Conservation (phyloP, 2,888 invertebrate genomes). For the Yponomeuta sedellus region DNA sequence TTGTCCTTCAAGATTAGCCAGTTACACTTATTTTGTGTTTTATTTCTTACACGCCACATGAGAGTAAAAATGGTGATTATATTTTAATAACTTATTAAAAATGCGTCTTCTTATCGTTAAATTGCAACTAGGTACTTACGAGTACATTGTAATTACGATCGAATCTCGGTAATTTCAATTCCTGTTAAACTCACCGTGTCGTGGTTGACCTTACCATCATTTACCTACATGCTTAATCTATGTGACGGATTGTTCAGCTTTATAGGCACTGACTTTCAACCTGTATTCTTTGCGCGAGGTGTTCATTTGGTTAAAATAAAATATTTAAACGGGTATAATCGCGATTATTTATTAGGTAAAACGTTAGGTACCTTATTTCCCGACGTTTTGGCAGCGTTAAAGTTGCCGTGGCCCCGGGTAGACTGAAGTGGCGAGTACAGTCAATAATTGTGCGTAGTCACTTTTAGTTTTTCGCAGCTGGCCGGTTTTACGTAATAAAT, state of each 20-base stretch:
- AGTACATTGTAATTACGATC: background rate
- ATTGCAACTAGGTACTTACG: background rate
- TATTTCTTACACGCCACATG: no score
- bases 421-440: no score
- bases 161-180: background rate
- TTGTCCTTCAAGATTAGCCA: no score
- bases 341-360: no score
- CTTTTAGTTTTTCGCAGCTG: no score
- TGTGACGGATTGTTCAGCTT: slow-evolving; percentile 23
- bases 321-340: no score
- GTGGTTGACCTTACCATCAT: background rate
- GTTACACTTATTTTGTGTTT: no score
- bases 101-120: background rate
- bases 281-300: background rate
- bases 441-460: no score
- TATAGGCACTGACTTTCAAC: background rate
- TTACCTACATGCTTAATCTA: slow-evolving; percentile 27
- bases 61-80: background rate
- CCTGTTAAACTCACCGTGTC: background rate
- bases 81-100: background rate
- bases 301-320: background rate
- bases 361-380: no score
- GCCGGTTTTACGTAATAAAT: no score
- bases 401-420: no score
- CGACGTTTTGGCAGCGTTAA: no score